Evolutionary conservation across 2,888 invertebrate species (phyloP), one percentile per base, ranked within the genome.

Genomic region (Orgyia antiqua): DNA sequence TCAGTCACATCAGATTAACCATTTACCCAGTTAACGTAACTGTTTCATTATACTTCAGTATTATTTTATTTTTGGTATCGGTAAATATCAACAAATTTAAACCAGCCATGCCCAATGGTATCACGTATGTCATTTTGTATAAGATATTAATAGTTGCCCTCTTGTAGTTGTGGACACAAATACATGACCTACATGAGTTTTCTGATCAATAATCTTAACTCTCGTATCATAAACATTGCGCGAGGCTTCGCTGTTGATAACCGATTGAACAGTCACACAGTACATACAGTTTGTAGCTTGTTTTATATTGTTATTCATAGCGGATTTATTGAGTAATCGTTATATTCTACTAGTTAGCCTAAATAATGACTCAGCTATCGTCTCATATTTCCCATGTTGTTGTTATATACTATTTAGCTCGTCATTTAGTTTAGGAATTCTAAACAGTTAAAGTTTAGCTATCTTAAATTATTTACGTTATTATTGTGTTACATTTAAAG

Each of bases 131-230:
- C 29, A 39, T 43, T 31, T 40, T 36, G 36, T 36, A 21, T 44
- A 37, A 26, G 24, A 29, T 53, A 40, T 46, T 35, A 36, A 33
- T 42, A 37, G 37, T 31, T 29, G 29, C 15, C 38, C 33, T 38
- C 33, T 39, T 43, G 47, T 51, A 32, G 51, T 45, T 33, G 47
- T 39, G 36, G 39, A 38, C 39, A 40, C 36, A 51, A 53, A 51
- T 51, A 51, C 40, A 39, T 51, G 51, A 51, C 51, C 51, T 36
- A 53, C 40, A 46, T 51, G 26, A 33, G 46, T 43, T 50, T 50
- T 50, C 47, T 53, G 54, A 53, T 51, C 51, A 51, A 53, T 53
- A 51, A 45, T 45, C 46, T 46, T 36, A 47, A 25, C n/a, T 31
- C 24, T 18, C 10, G 13, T 20, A 31, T 18, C 30, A 25, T 20